Evolutionary conservation across 1,140 invertebrate species (phyloP), one percentile per base, ranked within the genome.

Genomic region (Drosophila tristis): DNA sequence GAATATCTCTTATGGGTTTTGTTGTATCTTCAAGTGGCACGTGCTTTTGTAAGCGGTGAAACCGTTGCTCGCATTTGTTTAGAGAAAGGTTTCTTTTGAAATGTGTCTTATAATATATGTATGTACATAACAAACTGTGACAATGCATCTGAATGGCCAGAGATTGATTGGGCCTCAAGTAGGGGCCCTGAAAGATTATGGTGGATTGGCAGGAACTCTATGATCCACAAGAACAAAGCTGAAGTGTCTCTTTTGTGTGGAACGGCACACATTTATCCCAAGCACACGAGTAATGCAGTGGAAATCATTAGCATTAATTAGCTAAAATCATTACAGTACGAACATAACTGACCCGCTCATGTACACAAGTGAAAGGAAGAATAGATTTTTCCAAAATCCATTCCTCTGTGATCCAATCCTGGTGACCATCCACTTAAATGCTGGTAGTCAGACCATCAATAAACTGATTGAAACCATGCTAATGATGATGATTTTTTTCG

Each of bases 381-480:
- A 29, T 29, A 44, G 48, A 20, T 20, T 20, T 20, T 20, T 20
- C 20, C 20, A 2, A 20, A 16, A 16, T 16, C 39, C 35, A 45
- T 54, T 64, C 44, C 26, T 49, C 48, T 16, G 25, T 45, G 16
- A 63, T 51, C 73, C 73, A n/a, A 63, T 56, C 73, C 73, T 74
- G 63, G 58, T 45, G 31, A 60, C 48, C 44, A 66, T 55, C 73
- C 56, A 45, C 16, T 26, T 35, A 68, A 87, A 87, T 87, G 82
- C 82, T 87, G 82, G 82, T 87, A 89, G 66, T 63, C 59, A 57
- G 62, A 87, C 68, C 58, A 87, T 86, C 82, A 82, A 86, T 89
- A 66, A 68, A 72, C 60, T 87, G 82, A 87, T 89, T 78, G 82
- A 87, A 87, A 75, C 64, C 82, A 87, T 89, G 82, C 82, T 87